These are phyloP conservation scores for Caenorhabditis brenneri DNA, from an alignment of 1,140 invertebrate species.

Conservation along the genomic window DNA sequence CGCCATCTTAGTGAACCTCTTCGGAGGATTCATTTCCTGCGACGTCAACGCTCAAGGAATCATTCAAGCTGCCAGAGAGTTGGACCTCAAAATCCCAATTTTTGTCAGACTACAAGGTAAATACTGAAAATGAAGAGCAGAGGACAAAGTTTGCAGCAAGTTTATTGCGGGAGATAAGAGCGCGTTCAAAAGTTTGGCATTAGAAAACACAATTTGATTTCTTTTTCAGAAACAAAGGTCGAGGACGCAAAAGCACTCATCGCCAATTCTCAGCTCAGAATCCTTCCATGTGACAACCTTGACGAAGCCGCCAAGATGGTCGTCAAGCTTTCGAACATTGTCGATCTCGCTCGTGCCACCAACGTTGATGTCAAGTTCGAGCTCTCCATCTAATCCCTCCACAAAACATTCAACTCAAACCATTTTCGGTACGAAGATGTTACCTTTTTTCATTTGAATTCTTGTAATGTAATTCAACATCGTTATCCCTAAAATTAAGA, in stretches of 20 bases:
- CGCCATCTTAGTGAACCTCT: slow-evolving; percentile 77
- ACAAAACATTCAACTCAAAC: not conserved
- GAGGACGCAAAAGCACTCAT: slow-evolving; percentile 63
- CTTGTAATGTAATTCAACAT: not conserved
- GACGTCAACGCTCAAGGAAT: slow-evolving; percentile 94
- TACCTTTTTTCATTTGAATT: too few relatives aligned
- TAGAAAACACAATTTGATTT: slow-evolving; percentile 71
- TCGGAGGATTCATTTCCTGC: slow-evolving; percentile 89
- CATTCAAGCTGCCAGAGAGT: slow-evolving; percentile 85
- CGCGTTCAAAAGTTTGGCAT: not conserved
- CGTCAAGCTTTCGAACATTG: slow-evolving; percentile 80
- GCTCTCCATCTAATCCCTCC: slow-evolving; percentile 79
- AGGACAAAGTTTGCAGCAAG: not conserved
- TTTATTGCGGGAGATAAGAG: not conserved
- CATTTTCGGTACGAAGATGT: not conserved
- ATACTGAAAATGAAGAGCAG: not conserved
- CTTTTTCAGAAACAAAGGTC: slow-evolving; percentile 60
- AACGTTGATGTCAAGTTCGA: slow-evolving; percentile 96
- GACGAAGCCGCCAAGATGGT: slow-evolving; percentile 66
- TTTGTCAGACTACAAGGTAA: slow-evolving; percentile 82
- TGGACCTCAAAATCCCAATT: slow-evolving; percentile 85
- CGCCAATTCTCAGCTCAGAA: slow-evolving; percentile 60
- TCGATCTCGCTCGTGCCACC: slow-evolving; percentile 86
- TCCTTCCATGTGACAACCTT: slow-evolving; percentile 65
- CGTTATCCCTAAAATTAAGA: too few relatives aligned